Evolutionary conservation across 2,113 vertebrate species (phyloP).

Genomic region (Callaeas wilsoni): DNA sequence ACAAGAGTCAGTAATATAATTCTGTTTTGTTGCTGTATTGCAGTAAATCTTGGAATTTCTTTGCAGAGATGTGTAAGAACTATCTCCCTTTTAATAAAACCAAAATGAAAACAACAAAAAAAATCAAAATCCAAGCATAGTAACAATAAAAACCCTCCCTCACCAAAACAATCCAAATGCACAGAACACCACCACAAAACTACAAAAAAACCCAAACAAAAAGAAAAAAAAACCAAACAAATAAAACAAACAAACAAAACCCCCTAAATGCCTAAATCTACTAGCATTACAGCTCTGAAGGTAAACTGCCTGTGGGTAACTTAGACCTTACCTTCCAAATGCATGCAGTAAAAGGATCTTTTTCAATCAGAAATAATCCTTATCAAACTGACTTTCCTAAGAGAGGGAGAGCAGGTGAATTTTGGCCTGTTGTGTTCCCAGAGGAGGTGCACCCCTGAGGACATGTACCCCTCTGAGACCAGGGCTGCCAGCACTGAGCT

Average conservation of each 20-base stretch:
- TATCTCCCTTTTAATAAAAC: too few species aligned
- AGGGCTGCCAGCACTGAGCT: neutral
- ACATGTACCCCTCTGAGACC: rapidly evolving
- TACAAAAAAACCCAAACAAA: neutral
- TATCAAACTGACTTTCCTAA: neutral
- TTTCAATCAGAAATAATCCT: neutral
- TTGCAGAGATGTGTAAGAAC: neutral
- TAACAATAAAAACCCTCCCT: rapidly evolving
- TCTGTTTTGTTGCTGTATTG: neutral
- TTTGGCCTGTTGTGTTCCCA: neutral
- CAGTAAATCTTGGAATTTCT: neutral
- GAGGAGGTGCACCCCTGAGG: neutral
- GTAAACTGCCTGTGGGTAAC: neutral
- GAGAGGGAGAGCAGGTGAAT: neutral
- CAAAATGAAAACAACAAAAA: neutral
- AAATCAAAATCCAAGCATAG: neutral
- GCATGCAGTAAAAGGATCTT: too few species aligned
- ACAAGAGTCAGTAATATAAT: neutral
- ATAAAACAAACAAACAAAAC: too few species aligned
- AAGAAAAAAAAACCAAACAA: too few species aligned
- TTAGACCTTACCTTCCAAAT: neutral
- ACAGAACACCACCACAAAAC: neutral
- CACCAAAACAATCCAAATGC: neutral
- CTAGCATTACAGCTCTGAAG: neutral
- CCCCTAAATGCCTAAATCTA: neutral